phyloP scores from a whole-genome alignment of 2,113 vertebrate species.

The Mionectes macconnelli region DNA sequence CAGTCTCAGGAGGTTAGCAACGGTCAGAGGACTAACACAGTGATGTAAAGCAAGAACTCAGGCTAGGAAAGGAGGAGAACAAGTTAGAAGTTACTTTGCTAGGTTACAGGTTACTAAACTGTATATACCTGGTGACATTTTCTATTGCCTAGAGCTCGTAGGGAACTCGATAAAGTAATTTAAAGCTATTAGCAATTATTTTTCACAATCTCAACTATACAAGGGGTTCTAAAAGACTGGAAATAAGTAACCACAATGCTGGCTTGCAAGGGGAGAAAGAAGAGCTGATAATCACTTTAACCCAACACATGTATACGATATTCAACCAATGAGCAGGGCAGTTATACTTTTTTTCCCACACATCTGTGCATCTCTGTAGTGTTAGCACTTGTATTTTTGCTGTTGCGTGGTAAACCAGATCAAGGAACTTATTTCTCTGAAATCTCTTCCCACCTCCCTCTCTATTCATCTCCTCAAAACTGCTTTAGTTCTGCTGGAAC shows the following conservation, averaged over 20 bases:
- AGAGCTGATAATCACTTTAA: background rate
- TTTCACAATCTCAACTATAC: background rate
- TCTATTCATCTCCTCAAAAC: background rate
- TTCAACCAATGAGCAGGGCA: background rate
- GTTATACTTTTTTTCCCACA: background rate
- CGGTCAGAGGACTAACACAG: background rate
- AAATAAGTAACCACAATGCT: background rate
- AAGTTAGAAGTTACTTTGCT: background rate
- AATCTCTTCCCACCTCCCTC: background rate
- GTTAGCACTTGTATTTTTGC: background rate
- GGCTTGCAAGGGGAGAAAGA: background rate
- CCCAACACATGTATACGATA: background rate
- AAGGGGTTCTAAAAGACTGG: background rate
- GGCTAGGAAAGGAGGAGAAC: background rate
- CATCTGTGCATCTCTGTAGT: background rate
- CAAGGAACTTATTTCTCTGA: background rate
- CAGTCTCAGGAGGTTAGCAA: background rate
- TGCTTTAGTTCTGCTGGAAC: background rate
- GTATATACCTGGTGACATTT: background rate
- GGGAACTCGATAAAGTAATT: background rate
- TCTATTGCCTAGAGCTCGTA: background rate
- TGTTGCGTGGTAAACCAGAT: background rate
- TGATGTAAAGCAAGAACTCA: background rate
- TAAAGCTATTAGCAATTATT: background rate
- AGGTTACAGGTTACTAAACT: background rate